Percentiles rank a stretch among this genome's conserved stretches.
Evolutionary conservation across 2,797 vertebrate species (phyloP).

Genomic region (Esox lucius): DNA sequence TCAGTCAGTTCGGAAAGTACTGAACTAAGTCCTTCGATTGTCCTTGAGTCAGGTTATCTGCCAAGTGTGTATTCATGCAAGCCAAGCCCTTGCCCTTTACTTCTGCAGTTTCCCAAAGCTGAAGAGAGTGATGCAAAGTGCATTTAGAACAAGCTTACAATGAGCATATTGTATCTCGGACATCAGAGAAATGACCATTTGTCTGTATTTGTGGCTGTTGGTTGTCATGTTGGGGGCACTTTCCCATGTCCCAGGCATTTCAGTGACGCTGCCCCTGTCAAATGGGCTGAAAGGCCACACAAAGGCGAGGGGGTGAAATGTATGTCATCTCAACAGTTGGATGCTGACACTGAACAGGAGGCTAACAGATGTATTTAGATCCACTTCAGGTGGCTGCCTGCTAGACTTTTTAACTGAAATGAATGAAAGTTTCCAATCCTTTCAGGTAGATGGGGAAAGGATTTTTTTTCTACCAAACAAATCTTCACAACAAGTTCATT

Average conservation of each 20-base stretch:
- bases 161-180: slow-evolving; percentile 50
- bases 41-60: slow-evolving; percentile 55
- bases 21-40: slow-evolving; percentile 67
- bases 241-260: slow-evolving; percentile 15
- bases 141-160: slow-evolving; percentile 45
- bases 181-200: slow-evolving; percentile 44
- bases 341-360: slow-evolving; percentile 30
- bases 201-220: slow-evolving; percentile 43
- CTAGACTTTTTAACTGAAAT: background rate
- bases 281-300: slow-evolving; percentile 30
- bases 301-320: slow-evolving; percentile 39
- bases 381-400: background rate
- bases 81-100: slow-evolving; percentile 58
- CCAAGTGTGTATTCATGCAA: slow-evolving; percentile 58
- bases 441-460: background rate
- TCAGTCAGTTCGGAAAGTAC: slow-evolving; percentile 48
- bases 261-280: slow-evolving; percentile 15
- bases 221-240: slow-evolving; percentile 17
- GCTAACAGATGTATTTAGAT: slow-evolving; percentile 20
- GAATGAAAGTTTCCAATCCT: background rate
- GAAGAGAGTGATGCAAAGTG: slow-evolving; percentile 37
- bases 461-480: too few relatives aligned
- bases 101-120: slow-evolving; percentile 48
- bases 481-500: too few relatives aligned
- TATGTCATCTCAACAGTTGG: slow-evolving; percentile 28